Percentiles rank a stretch among this genome's conserved stretches.
These are phyloP conservation scores for Phalacrocorax pelagicus DNA, from an alignment of 2,113 vertebrate species.

Conservation along the genomic window DNA sequence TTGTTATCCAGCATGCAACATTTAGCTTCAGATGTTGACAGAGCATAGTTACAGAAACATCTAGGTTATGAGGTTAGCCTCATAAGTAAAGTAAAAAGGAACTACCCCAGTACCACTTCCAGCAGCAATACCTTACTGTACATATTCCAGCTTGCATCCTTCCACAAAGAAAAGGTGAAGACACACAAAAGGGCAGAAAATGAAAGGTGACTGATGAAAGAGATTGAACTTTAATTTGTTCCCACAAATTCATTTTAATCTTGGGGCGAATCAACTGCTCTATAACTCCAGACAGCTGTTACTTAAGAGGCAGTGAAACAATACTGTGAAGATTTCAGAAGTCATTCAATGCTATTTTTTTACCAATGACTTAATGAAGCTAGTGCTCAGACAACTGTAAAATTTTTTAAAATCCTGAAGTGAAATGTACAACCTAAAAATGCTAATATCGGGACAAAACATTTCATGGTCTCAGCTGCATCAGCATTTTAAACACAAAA, in stretches of 20 bases:
- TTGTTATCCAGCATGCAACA: not conserved
- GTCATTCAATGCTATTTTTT: not conserved
- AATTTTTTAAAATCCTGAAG: not conserved
- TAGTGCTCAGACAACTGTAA: not conserved
- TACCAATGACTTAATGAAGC: not conserved
- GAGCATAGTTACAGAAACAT: not conserved
- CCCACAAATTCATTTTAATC: not conserved
- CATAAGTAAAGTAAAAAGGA: not conserved
- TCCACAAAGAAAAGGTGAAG: not conserved
- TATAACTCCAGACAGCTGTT: not conserved
- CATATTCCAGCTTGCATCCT: not conserved
- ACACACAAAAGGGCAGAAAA: not conserved
- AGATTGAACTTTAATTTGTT: not conserved
- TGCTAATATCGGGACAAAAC: not conserved
- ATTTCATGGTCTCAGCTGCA: not conserved
- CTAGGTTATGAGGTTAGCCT: not conserved
- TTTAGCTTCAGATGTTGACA: not conserved
- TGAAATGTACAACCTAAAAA: not conserved
- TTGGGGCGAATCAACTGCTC: not conserved
- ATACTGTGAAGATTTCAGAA: not conserved
- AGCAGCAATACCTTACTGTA: not conserved
- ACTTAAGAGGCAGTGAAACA: not conserved
- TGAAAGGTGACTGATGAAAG: not conserved
- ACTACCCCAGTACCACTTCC: not conserved
- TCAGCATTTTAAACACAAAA: not conserved